These are phyloP conservation scores for Poecile atricapillus DNA, from an alignment of 2,113 vertebrate genomes.

Conservation along the genomic window DNA sequence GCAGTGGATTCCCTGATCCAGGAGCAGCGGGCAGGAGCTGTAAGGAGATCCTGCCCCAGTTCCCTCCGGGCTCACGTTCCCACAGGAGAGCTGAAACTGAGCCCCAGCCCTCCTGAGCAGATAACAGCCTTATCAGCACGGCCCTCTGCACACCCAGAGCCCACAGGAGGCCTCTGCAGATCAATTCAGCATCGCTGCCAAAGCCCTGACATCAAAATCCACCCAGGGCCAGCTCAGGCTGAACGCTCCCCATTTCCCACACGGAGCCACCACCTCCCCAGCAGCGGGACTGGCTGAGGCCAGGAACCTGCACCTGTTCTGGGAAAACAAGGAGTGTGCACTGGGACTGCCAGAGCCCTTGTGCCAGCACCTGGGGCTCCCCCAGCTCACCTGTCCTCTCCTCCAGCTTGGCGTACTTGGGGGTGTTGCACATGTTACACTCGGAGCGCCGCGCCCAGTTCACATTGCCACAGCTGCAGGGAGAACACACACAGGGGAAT, in stretches of 20 bases:
- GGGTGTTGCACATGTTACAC: slow-evolving; percentile 99
- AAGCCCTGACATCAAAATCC: rapidly evolving
- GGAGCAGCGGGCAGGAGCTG: background rate
- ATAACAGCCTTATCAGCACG: background rate
- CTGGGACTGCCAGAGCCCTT: rapidly evolving
- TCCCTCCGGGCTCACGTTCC: background rate
- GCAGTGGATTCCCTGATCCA: background rate
- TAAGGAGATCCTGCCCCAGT: background rate
- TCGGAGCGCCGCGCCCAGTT: slow-evolving; percentile 98
- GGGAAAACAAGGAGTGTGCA: too few species aligned
- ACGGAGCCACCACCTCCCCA: background rate
- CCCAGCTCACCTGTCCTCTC: slow-evolving; percentile 88
- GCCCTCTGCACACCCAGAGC: rapidly evolving
- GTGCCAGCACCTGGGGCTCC: rapidly evolving
- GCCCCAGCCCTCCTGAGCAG: background rate
- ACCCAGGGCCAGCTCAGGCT: rapidly evolving
- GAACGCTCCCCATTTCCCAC: rapidly evolving
- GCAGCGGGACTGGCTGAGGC: rapidly evolving
- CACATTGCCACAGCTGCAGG: slow-evolving; percentile 91
- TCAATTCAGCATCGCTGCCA: background rate
- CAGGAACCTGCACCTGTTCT: rapidly evolving
- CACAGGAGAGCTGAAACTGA: background rate
- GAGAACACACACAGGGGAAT: background rate
- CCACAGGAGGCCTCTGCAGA: background rate
- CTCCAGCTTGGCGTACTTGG: slow-evolving; percentile 97